A percentile compares a stretch with the other conserved stretches of the same genome.
These are phyloP conservation scores for Drosophila arizonae DNA, from an alignment of 1,140 invertebrate genomes.

Conservation along the genomic window DNA sequence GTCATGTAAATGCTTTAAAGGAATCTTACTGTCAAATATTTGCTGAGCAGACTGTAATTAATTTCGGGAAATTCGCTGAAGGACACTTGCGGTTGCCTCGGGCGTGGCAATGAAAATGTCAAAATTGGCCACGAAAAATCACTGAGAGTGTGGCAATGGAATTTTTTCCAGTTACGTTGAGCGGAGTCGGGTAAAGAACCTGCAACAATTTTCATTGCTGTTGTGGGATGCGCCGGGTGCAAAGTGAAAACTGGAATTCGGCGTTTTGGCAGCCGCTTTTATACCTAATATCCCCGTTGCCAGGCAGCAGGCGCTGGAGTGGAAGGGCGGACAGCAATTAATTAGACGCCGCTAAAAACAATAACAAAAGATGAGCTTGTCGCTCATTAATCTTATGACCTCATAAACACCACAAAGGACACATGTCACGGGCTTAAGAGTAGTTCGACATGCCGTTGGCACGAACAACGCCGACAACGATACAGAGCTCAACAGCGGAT, in stretches of 20 bases:
- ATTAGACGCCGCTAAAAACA: slow-evolving; percentile 64
- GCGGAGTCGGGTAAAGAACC: neutral
- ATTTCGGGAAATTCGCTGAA: neutral
- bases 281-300: neutral
- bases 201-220: slow-evolving; percentile 18
- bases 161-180: slow-evolving; percentile 4
- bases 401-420: slow-evolving; percentile 58
- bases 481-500: neutral
- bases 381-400: slow-evolving; percentile 70
- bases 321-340: slow-evolving; percentile 47
- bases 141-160: neutral
- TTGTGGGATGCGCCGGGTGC: neutral
- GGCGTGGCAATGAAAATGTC: neutral
- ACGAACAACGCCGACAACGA: slow-evolving; percentile 29
- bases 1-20: too few relatives aligned
- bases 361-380: slow-evolving; percentile 71
- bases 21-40: neutral
- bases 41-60: slow-evolving; percentile 12
- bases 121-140: slow-evolving; percentile 19
- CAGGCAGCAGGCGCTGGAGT: neutral
- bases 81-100: neutral
- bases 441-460: slow-evolving; percentile 29
- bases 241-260: slow-evolving; percentile 1
- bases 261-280: neutral
- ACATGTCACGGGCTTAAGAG: slow-evolving; percentile 45